Base-by-base conservation (phyloP, 2,797 vertebrate species). In the Gallinago stenura region DNA sequence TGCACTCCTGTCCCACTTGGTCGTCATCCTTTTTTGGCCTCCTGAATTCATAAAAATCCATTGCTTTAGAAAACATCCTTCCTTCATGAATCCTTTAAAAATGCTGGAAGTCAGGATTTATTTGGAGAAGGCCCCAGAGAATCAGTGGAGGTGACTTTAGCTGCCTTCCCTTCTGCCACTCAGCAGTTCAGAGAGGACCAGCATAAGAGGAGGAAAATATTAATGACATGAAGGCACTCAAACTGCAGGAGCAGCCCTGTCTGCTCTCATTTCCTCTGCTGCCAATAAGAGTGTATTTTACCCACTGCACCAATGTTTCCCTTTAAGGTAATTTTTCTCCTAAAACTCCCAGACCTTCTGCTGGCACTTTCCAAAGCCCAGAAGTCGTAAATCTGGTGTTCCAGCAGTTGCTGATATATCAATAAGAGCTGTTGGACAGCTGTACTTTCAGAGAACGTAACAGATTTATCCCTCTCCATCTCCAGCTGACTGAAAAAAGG, bases 371-470 rank as follows among this genome's bases (percentile, higher is more conserved):
- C 60, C 86, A 73, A 45, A 90, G 81, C 91, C 88, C 94, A 92
- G 60, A 89, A 95, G 30, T 61, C 12, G 4, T 93, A 93, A 95
- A 96, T 93, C 93, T 96, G 96, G 85, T 22, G 33, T 43, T 94
- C 88, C 91, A 95, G 94, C 93, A 91, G 93, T 24, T 94, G 93
- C 93, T 93, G 94, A 93, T 95, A 46, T 83, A 97, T 96, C 96
- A 95, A 57, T 95, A 93, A 28, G 90, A 89, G 78, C 13, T 6
- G 9, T 19, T 58, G 95, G 94, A 84, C 33, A 19, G 91, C 86
- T 94, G 91, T 64, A 87, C 75, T 80, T 89, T 58, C 60, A 80
- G 86, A 64, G 71, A 70, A 93, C 0, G 0, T 62, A 91, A 73
- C 86, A 93, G 91, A 95, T 90, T 96, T 89, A 95, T 95, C 83